A percentile compares a stretch with the other conserved stretches of the same genome.
phyloP scores from a whole-genome alignment of 2,888 invertebrate species.

The Agrotis puta region DNA sequence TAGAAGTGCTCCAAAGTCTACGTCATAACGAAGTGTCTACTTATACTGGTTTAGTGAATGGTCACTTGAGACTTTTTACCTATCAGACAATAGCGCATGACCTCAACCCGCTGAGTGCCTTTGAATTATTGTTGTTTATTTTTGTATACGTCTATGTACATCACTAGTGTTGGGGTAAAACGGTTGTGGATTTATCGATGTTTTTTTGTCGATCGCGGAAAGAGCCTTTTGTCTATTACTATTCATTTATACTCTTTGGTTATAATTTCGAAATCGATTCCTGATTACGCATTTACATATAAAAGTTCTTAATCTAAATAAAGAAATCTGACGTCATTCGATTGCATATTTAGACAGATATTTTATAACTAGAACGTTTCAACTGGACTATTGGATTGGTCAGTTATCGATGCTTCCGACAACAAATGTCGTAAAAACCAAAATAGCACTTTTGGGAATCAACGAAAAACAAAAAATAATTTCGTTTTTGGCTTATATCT shows the following conservation, averaged over 20 bases:
- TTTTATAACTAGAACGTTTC: not conserved
- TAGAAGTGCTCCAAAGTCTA: slow-evolving; percentile 30
- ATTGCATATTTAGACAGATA: too few species aligned
- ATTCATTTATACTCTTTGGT: not conserved
- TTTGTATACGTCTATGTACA: slow-evolving; percentile 57
- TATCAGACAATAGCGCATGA: slow-evolving; percentile 81
- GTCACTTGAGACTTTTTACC: slow-evolving; percentile 67
- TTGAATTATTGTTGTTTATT: slow-evolving; percentile 82
- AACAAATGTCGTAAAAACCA: too few species aligned
- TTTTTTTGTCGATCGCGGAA: not conserved
- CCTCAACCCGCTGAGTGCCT: slow-evolving; percentile 81
- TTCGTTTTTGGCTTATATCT: too few species aligned
- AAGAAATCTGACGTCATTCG: not conserved
- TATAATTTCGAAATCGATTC: not conserved
- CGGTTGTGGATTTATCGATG: slow-evolving; percentile 20
- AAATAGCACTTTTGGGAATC: too few species aligned
- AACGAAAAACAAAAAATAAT: too few species aligned
- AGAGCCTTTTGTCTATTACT: too few species aligned
- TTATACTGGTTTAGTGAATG: slow-evolving; percentile 64
- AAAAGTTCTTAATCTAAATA: not conserved
- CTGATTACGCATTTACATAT: too few species aligned
- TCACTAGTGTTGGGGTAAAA: slow-evolving; percentile 52
- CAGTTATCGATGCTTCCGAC: too few species aligned
- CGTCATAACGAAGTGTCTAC: slow-evolving; percentile 63
- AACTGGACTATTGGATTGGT: slow-evolving; percentile 13